Conservation (phyloP, 2,113 vertebrate genomes). For the Patagioenas fasciata region DNA sequence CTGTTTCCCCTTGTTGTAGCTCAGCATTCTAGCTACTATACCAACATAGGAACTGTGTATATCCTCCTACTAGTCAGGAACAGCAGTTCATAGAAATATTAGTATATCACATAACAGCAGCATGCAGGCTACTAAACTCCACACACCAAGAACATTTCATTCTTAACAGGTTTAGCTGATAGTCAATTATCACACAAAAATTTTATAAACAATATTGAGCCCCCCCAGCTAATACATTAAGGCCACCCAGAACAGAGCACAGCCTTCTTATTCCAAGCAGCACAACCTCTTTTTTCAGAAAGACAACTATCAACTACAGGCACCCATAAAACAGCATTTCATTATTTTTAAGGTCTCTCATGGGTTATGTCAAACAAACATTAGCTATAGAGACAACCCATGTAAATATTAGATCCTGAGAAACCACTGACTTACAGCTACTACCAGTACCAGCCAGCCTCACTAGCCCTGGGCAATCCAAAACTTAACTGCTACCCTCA, state of each 20-base stretch:
- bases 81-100: background rate
- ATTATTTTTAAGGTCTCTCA: background rate
- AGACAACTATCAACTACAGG: background rate
- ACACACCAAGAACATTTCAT: background rate
- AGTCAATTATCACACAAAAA: background rate
- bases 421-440: background rate
- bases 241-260: background rate
- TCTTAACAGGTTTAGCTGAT: background rate
- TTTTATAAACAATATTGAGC: background rate
- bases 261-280: background rate
- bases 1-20: background rate
- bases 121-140: background rate
- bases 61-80: background rate
- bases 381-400: background rate
- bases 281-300: background rate
- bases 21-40: background rate
- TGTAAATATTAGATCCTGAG: background rate
- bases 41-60: background rate
- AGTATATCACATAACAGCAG: background rate
- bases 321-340: background rate
- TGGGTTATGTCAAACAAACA: background rate
- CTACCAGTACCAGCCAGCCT: background rate
- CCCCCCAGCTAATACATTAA: background rate
- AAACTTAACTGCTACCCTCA: background rate
- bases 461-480: accelerated